Evolutionary conservation across 1,140 invertebrate genomes (phyloP).

Genomic region (Drosophila willistoni): DNA sequence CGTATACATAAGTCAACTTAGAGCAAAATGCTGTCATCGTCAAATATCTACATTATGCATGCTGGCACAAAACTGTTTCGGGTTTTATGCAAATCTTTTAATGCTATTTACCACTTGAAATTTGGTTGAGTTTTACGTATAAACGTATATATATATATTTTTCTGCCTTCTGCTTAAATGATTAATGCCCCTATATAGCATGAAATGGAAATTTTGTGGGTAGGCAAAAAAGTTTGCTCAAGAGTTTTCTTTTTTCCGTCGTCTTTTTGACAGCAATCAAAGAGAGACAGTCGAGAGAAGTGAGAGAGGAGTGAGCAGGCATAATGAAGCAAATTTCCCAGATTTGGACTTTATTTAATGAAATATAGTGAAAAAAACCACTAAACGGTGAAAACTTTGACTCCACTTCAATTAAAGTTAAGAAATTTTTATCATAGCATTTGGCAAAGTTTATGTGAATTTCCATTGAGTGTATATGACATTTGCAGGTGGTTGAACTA

Average conservation of each 20-base stretch:
- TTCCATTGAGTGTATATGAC: background rate
- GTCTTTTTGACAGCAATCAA: slow-evolving; percentile 10
- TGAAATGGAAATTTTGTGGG: slow-evolving; percentile 6
- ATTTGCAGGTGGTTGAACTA: background rate
- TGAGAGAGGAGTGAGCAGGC: background rate
- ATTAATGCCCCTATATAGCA: slow-evolving; percentile 40
- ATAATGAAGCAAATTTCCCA: background rate
- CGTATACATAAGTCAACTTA: slow-evolving; percentile 4
- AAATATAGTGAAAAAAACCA: slow-evolving; percentile 4
- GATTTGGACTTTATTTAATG: background rate
- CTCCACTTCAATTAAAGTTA: background rate
- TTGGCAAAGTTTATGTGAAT: background rate
- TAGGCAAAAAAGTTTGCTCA: slow-evolving; percentile 5
- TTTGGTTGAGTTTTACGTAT: slow-evolving; percentile 18
- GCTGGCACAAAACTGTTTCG: slow-evolving; percentile 28
- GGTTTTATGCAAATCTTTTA: slow-evolving; percentile 68
- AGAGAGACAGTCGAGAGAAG: background rate
- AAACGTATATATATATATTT: background rate
- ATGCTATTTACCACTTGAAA: slow-evolving; percentile 69
- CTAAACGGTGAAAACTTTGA: background rate
- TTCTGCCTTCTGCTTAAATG: slow-evolving; percentile 47
- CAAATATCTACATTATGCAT: slow-evolving; percentile 62
- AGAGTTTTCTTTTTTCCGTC: background rate
- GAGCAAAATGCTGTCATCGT: slow-evolving; percentile 14
- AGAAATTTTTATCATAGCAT: background rate